Evolutionary conservation across 2,113 vertebrate species (phyloP), one percentile per base, ranked within the genome.

Genomic region (Mixornis gularis): DNA sequence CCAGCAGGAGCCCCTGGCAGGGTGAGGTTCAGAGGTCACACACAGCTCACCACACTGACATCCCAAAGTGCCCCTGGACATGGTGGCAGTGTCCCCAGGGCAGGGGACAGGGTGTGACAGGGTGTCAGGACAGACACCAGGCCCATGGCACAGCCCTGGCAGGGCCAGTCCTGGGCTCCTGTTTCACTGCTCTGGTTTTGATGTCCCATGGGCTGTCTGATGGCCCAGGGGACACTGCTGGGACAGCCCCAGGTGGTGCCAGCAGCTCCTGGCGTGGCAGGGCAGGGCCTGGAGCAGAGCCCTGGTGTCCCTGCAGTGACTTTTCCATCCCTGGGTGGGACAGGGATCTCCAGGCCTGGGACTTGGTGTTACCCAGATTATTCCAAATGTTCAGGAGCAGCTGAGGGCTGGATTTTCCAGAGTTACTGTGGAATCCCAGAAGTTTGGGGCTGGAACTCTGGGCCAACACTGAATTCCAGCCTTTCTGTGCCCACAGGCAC

Each of bases 221-320:
- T 10, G 49, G 43, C 36, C 10, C 17, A 3, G 18, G 40, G 36
- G 29, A 71, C 68, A 25, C 36, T 0, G 1, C 25, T 30, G 40
- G 40, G 53, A 14, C 46, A 14, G 46, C 22, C 26, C n/a, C 44
- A 29, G 70, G 0, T 1, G 43, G 10, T 10, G 15, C 41, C 51
- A 53, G 56, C 52, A 70, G 30, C 48, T 56, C 74, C 22, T 5
- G 74, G 12, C 18, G n/a, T 5, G 74, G 12, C 18, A 34, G 34
- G 49, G 19, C 1, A 2, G 15, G 13, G 25, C 26, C 51, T 12
- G 43, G 34, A 53, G 53, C 16, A 10, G 9, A 64, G 27, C 38
- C 77, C 41, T 1, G 0, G 3, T 44, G 56, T 71, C 27, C 41
- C 41, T 11, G 1, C 18, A 3, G 40, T 1, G n/a, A 4, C 22